These are phyloP conservation scores for Zapus hudsonius DNA, from an alignment of 2,113 vertebrate genomes.

Conservation along the genomic window DNA sequence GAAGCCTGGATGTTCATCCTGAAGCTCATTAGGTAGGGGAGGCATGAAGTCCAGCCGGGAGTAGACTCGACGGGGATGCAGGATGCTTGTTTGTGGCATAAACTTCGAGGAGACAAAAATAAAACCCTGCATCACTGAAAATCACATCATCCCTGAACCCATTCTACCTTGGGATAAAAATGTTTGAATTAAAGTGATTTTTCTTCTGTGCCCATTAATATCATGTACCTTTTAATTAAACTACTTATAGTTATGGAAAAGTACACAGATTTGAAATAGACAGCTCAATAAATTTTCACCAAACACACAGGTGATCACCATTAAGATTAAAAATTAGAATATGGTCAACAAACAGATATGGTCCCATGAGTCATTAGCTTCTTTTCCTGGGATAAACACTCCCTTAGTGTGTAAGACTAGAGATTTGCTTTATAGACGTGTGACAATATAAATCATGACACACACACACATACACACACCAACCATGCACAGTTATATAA, in stretches of 20 bases:
- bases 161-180: conserved; percentile 29
- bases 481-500: fast-evolving
- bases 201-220: conserved; percentile 12
- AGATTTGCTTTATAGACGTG: neutral
- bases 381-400: neutral
- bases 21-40: conserved; percentile 81
- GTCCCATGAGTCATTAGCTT: neutral
- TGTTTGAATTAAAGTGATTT: neutral
- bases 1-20: conserved; percentile 73
- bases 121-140: conserved; percentile 58
- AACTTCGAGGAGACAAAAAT: conserved; percentile 65
- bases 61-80: conserved; percentile 73
- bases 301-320: neutral
- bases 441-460: too few species aligned
- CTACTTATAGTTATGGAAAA: neutral
- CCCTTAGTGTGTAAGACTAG: neutral
- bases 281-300: neutral
- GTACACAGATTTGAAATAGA: neutral
- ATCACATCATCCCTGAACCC: conserved; percentile 72
- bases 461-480: neutral
- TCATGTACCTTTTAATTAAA: conserved; percentile 1
- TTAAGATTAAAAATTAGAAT: conserved; percentile 37
- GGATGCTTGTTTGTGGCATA: conserved; percentile 75
- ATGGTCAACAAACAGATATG: neutral
- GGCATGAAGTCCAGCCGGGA: neutral